phyloP scores from a whole-genome alignment of 2,888 invertebrate species.

The Phyllotreta striolata region DNA sequence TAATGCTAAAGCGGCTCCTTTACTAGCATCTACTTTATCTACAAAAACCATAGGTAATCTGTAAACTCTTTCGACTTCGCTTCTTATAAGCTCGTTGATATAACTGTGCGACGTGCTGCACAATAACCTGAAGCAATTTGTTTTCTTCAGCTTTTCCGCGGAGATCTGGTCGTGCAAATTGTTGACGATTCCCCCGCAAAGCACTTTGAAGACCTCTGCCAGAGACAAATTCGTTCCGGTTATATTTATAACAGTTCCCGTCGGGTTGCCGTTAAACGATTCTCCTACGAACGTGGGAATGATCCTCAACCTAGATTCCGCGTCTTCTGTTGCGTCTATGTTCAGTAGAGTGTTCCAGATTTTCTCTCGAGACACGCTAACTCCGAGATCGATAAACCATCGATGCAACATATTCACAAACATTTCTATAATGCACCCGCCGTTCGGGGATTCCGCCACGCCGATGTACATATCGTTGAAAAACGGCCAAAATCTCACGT shows the following conservation, averaged over 20 bases:
- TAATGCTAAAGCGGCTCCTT: conserved; percentile 73
- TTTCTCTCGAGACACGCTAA: conserved; percentile 70
- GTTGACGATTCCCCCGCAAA: conserved; percentile 78
- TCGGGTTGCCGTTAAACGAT: conserved; percentile 73
- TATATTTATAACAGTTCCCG: conserved; percentile 74
- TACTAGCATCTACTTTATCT: conserved; percentile 76
- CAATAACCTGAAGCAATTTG: conserved; percentile 75
- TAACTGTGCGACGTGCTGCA: conserved; percentile 83
- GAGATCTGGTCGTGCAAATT: conserved; percentile 86
- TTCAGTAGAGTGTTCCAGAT: conserved; percentile 80
- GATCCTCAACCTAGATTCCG: conserved; percentile 69
- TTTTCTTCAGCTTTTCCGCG: conserved; percentile 69
- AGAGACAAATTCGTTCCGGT: conserved; percentile 75
- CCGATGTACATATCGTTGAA: conserved; percentile 76
- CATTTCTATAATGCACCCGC: conserved; percentile 79
- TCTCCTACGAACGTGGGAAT: conserved; percentile 80
- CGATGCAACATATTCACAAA: conserved; percentile 82
- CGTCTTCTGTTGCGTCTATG: conserved; percentile 65
- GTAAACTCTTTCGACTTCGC: conserved; percentile 74
- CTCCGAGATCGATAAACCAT: conserved; percentile 81
- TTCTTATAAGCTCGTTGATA: conserved; percentile 76
- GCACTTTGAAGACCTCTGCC: conserved; percentile 75
- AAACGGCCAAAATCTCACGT: conserved; percentile 81
- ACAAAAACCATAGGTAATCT: conserved; percentile 74
- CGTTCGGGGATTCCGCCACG: conserved; percentile 85